Evolutionary conservation across 2,888 invertebrate species (phyloP), one percentile per base, ranked within the genome.

Genomic region (Diachrysia chrysitis): DNA sequence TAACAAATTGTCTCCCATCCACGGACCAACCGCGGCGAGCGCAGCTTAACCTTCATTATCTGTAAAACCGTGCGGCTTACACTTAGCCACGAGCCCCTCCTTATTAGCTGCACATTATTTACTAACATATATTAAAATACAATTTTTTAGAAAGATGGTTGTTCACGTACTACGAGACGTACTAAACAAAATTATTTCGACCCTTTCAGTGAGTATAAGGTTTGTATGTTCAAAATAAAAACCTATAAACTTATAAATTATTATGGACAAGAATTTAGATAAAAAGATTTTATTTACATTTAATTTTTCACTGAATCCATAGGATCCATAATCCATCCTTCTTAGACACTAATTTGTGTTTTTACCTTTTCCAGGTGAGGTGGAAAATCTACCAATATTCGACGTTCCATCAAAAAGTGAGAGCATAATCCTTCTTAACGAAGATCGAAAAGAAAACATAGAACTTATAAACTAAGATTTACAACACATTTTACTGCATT

Each of bases 321-420:
- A n/a, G n/a, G n/a, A n/a, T n/a, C n/a, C n/a, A n/a, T n/a, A n/a
- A n/a, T n/a, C n/a, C n/a, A n/a, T n/a, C n/a, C n/a, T n/a, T n/a
- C n/a, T n/a, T n/a, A n/a, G n/a, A n/a, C n/a, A n/a, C n/a, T n/a
- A 57, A 37, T 1, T 23, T 29, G 12, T 29, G 1, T 19, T 58
- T 54, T 46, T 2, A 14, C 71, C 92, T 21, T 72, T 92, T 89
- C 21, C 90, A 95, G 95, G 95, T 78, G 95, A 95, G 73, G 93
- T 93, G 53, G 95, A 95, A 76, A 95, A 94, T 66, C 85, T 95
- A 66, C 90, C 93, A 3, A 79, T 95, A 17, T 87, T 94, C 17
- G 94, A 94, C 25, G 89, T 93, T 1, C 90, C 93, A 0, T 87
- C 92, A 10, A 87, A 78, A 6, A 94, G 95, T 62, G 94, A 91